Conservation (phyloP, 2,113 vertebrate genomes). For the Myotis yumanensis region DNA sequence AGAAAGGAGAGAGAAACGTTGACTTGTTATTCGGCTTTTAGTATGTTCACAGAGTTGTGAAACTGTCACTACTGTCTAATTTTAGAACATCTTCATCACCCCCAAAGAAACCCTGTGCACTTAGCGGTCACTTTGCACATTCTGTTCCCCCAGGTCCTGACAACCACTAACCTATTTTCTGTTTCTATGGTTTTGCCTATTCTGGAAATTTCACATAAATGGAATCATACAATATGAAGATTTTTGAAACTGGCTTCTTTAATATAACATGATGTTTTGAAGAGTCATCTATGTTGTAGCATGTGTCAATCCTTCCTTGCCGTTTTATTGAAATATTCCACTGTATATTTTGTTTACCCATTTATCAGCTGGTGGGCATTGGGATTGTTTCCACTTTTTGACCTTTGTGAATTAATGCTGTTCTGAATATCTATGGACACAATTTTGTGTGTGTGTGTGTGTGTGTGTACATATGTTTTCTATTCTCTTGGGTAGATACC, state of each 20-base stretch:
- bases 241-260: constrained; percentile 32
- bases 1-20: too few relatives aligned
- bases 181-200: not conserved
- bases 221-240: not conserved
- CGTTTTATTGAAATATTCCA: not conserved
- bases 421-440: not conserved
- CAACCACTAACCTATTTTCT: constrained; percentile 23
- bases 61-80: not conserved
- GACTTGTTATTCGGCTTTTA: not conserved
- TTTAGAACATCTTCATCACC: constrained; percentile 3
- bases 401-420: not conserved
- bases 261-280: not conserved
- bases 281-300: not conserved
- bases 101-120: not conserved
- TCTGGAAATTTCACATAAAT: not conserved
- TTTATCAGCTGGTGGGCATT: not conserved
- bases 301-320: not conserved
- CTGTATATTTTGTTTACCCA: not conserved
- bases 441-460: not conserved
- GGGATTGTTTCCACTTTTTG: not conserved
- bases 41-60: not conserved
- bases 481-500: not conserved
- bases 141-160: not conserved
- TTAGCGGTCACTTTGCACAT: not conserved
- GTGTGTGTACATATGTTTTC: not conserved